Conservation (phyloP, 2,797 vertebrate genomes). For the Columba guinea region DNA sequence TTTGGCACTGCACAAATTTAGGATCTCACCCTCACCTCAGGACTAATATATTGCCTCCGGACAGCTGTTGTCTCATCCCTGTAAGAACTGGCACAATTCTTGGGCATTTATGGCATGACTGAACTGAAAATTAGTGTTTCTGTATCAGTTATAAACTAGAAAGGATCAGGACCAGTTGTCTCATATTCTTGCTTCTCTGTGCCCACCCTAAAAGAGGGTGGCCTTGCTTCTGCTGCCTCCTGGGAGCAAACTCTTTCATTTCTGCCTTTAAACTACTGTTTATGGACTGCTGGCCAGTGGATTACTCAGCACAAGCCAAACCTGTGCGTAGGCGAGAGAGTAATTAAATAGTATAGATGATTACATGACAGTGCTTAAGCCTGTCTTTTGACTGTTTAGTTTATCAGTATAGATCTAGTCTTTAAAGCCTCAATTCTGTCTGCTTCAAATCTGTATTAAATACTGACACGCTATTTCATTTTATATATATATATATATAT, state of each 20-base stretch:
- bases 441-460: not conserved
- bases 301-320: not conserved
- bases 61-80: not conserved
- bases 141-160: not conserved
- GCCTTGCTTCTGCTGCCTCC: not conserved
- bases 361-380: not conserved
- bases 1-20: accelerated
- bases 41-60: not conserved
- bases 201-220: not conserved
- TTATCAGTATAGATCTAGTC: not conserved
- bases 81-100: not conserved
- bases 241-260: not conserved
- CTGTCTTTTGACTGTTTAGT: not conserved
- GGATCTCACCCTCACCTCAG: not conserved
- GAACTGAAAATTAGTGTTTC: not conserved
- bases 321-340: not conserved
- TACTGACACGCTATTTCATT: not conserved
- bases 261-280: not conserved
- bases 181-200: accelerated
- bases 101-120: not conserved
- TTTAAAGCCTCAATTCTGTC: not conserved
- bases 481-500: not conserved
- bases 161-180: not conserved
- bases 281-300: not conserved
- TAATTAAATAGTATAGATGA: not conserved